Base-by-base conservation (phyloP, 2,888 invertebrate species). In the Troides aeacus region DNA sequence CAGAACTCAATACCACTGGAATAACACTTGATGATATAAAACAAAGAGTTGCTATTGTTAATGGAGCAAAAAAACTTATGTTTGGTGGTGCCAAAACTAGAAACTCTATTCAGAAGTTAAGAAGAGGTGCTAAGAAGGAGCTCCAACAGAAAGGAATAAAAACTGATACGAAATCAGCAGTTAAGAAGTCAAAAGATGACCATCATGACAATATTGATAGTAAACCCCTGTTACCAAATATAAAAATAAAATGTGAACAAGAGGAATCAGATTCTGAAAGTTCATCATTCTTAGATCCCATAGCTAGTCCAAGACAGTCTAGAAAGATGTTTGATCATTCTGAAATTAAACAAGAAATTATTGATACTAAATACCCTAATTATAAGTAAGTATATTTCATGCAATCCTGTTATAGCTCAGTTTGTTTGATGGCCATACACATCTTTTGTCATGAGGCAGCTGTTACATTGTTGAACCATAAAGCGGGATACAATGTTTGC, bases 1-100 rank as follows among this genome's bases (percentile, higher is more conserved):
- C 96, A 23, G 97, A 97, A 83, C 91, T 97, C 66, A 95, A 96
- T 78, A 96, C 96, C 18, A 94, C 94, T 76, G 96, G 96, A 64
- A 95, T 97, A 75, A 95, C 95, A 12, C 85, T 97, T 66, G 94
- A 96, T 58, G 92, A 92, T 53, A 87, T 92, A 71, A 90, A 90
- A 71, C 89, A 90, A 75, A 76, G 97, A 95, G 90, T 90, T 24
- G 82, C 86, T 66, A 69, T 88, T 42, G 84, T 88, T 7, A 86
- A 93, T 95, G 79, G 94, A 93, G 79, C 89, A 21, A 92, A 90
- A 74, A 91, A 90, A 74, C 80, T 88, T 4, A 90, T 91, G 89
- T 92, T 92, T 86, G 91, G 92, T 66, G 85, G 89, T 57, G 84
- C 83, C 69, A 91, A 90, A 76, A 73, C 81, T 62, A 88, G 89